These are phyloP conservation scores for Dryococelus australis DNA, from an alignment of 2,888 invertebrate species.

Conservation along the genomic window DNA sequence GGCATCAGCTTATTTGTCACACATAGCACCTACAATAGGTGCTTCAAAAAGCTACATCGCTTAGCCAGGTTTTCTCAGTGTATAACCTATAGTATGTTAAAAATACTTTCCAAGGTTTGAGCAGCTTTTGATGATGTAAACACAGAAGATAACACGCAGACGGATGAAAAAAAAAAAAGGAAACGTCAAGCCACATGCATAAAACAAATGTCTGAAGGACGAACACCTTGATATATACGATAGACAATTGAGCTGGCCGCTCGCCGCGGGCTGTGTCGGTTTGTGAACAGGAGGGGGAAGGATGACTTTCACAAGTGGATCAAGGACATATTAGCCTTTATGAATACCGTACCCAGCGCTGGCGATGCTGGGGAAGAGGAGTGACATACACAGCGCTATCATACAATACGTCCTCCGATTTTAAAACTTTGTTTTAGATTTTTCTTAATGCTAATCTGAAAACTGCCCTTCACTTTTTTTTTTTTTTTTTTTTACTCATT, in stretches of 20 bases:
- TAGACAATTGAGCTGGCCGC: not conserved
- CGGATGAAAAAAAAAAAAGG: not conserved
- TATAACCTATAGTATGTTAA: too few relatives aligned
- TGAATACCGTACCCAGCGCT: not conserved
- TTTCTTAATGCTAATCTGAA: too few relatives aligned
- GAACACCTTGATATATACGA: not conserved
- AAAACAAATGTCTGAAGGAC: not conserved
- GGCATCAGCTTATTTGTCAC: too few relatives aligned
- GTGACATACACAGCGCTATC: not conserved
- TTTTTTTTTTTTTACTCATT: too few relatives aligned
- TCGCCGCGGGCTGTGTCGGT: not conserved
- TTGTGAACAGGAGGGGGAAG: not conserved
- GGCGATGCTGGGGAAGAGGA: not conserved
- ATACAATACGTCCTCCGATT: too few relatives aligned
- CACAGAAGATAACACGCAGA: not conserved
- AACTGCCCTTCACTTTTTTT: too few relatives aligned
- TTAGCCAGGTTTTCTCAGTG: too few relatives aligned
- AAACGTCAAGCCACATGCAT: not conserved
- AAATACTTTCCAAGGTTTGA: not conserved
- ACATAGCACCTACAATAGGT: too few relatives aligned
- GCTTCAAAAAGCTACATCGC: too few relatives aligned
- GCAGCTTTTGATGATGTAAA: not conserved
- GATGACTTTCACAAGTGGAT: conserved; percentile 7
- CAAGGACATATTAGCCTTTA: not conserved
- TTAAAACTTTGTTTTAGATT: too few relatives aligned